Percentiles rank a stretch among this genome's conserved stretches.
phyloP scores from a whole-genome alignment of 2,888 invertebrate species.

The Trissolcus brochymenae region DNA sequence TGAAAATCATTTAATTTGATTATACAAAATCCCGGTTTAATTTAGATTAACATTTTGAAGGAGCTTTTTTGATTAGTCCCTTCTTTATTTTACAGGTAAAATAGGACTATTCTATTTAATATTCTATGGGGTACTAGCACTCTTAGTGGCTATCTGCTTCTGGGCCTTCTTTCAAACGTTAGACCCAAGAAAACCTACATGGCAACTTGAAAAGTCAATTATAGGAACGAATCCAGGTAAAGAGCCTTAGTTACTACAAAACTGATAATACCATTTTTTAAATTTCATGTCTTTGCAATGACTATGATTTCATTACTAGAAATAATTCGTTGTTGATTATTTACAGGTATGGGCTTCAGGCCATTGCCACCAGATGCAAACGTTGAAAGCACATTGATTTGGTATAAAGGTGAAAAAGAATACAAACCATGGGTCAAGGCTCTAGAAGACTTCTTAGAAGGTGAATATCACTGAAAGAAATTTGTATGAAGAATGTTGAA shows the following conservation, averaged over 20 bases:
- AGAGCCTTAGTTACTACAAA: not conserved
- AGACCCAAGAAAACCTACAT: conserved; percentile 92
- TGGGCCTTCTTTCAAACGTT: conserved; percentile 95
- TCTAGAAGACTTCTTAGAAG: conserved; percentile 85
- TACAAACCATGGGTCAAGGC: conserved; percentile 88
- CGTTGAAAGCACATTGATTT: conserved; percentile 95
- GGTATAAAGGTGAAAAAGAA: conserved; percentile 90
- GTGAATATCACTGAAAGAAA: conserved; percentile 75
- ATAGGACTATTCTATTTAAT: conserved; percentile 96
- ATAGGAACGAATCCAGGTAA: conserved; percentile 96
- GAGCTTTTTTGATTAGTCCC: not conserved
- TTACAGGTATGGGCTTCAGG: conserved; percentile 90
- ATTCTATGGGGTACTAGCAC: conserved; percentile 94
- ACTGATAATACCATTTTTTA: not conserved
- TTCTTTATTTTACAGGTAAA: conserved; percentile 83
- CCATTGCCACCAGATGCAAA: conserved; percentile 92
- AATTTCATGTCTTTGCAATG: not conserved
- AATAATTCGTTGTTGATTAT: not conserved
- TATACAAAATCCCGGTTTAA: not conserved
- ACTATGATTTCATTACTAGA: not conserved
- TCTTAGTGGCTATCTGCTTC: conserved; percentile 95
- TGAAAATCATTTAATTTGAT: conserved; percentile 2
- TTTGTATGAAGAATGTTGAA: too few relatives aligned
- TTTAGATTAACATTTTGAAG: not conserved
- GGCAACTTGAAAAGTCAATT: conserved; percentile 89